phyloP scores from a whole-genome alignment of 92 coral and sea anemone species.

The Blastomussa wellsi region DNA sequence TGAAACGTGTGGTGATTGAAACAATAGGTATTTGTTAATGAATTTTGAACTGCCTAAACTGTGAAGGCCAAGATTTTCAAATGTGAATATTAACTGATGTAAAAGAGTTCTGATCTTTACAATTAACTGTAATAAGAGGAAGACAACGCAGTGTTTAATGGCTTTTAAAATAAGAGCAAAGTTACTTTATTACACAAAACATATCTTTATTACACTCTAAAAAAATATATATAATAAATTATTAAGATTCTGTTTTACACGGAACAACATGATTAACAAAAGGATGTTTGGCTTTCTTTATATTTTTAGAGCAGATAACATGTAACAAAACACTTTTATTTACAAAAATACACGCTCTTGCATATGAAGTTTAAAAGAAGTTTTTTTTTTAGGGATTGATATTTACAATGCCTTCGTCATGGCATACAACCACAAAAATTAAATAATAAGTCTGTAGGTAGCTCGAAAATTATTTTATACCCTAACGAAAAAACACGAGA shows the following conservation, averaged over 20 bases:
- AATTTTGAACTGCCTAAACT: too few relatives aligned
- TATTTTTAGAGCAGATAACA: not conserved
- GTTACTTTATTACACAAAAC: slow-evolving; percentile 13
- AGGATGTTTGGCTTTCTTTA: not conserved
- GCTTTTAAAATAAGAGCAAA: slow-evolving; percentile 19
- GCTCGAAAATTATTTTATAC: not conserved
- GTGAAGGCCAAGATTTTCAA: too few relatives aligned
- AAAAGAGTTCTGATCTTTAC: too few relatives aligned
- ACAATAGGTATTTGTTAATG: too few relatives aligned
- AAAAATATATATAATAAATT: not conserved
- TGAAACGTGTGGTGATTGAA: too few relatives aligned
- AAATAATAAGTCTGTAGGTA: not conserved
- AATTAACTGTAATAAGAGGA: not conserved
- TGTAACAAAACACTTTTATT: not conserved
- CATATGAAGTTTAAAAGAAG: not conserved
- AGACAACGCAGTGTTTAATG: not conserved
- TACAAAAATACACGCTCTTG: not conserved
- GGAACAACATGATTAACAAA: not conserved
- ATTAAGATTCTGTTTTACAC: not conserved
- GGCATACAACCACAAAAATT: not conserved
- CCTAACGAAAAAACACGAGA: not conserved
- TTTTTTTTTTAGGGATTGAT: not conserved
- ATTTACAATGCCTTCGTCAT: slow-evolving; percentile 6
- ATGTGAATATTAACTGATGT: too few relatives aligned
- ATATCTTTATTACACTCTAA: not conserved